Base-by-base conservation (phyloP, 2,113 vertebrate species). In the Rhagologus leucostigma region DNA sequence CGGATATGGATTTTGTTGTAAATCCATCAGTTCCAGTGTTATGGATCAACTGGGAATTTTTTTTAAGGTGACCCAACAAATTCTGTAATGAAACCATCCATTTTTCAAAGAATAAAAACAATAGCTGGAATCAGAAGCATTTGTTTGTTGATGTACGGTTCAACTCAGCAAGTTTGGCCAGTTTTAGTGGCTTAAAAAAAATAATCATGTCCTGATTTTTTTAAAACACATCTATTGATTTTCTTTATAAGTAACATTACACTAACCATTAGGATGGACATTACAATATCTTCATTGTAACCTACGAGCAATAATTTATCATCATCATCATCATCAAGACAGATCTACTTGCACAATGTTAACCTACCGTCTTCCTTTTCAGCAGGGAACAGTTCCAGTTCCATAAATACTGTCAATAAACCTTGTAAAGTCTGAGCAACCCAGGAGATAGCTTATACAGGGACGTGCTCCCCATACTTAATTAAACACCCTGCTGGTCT, bases 1-100 rank as follows among this genome's bases (percentile, higher is more conserved):
- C 84, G 96, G 97, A 97, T 97, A 81, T 92, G 94, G 95, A 97
- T 94, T 96, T 97, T 96, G 96, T 97, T 97, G 97, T 98, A 98
- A 98, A 98, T 98, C 97, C 95, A 96, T 98, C 98, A 97, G 93
- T 94, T 95, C 87, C 84, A 63, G 91, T 46, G 9, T 96, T 96
- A 93, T 76, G 75, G 95, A 95, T 97, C 91, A 78, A 92, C 96
- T 19, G 88, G 80, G 59, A 90, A 68, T 67, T 65, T 50, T 68
- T 93, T 86, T 96, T 93, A 93, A 94, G 79, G 87, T 90, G 94
- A 94, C 97, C 73, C 73, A 73, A 96, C 94, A 91, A 77, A 87
- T 80, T 68, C 41, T 75, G 70, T 52, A 78, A 87, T 71, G 89
- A 96, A 96, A 89, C 69, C 29, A 32, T 78, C 77, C 46, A 75